Base-by-base conservation (phyloP, 2,888 invertebrate species). In the Ochlodes sylvanus region DNA sequence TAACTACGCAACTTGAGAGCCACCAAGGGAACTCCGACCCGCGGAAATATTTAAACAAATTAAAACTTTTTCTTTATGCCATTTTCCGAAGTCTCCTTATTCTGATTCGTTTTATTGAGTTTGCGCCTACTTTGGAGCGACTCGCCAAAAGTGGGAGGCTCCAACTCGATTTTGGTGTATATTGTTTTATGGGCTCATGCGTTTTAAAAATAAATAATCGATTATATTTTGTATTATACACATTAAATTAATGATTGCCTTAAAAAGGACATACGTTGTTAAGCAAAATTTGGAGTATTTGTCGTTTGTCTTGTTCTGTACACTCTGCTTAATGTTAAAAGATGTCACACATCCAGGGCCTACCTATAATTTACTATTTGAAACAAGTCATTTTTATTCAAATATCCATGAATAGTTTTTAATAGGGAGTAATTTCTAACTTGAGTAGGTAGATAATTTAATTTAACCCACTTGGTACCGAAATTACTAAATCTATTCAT, bases 41-140 rank as follows among this genome's bases (percentile, higher is more conserved):
- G 81, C 81, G 85, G 88, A 90, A 91, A 92, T 92, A 89, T 92
- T 91, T 90, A 89, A 92, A 89, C 89, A 89, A 92, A 92, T 92
- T 91, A 89, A 91, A 92, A 92, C 87, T 92, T 93, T 89, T 88
- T 83, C 87, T 86, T 87, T 84, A 85, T 84, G 77, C 81, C 79
- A 84, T 86, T 86, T 86, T 81, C 78, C 77, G 81, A 81, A 84
- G 77, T 82, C 78, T 82, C 81, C 81, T 86, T 83, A 83, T 85
- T 87, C 81, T 83, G 84, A 82, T 86, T 85, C 80, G 79, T 83
- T 83, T 83, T 81, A 88, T 87, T 83, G 80, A 82, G 84, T 84
- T 85, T 82, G 73, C 75, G 77, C 71, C 74, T 76, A 77, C 77
- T 81, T 80, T 77, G 75, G 74, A 74, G 75, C 73, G 73, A 77